phyloP scores from a whole-genome alignment of 2,113 vertebrate genomes.

The Origma solitaria region DNA sequence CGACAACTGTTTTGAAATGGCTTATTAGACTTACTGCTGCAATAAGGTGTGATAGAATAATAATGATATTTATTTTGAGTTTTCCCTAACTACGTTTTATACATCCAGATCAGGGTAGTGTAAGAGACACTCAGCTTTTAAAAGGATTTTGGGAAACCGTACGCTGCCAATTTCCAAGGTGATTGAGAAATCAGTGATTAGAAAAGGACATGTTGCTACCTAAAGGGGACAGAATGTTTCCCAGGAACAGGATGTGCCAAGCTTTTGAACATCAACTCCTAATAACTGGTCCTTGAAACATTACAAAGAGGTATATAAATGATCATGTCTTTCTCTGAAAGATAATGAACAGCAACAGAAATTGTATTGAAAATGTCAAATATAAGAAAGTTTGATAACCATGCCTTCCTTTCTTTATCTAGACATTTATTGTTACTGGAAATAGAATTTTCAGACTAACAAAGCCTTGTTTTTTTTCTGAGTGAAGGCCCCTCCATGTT shows the following conservation, averaged over 20 bases:
- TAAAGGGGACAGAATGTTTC: not conserved
- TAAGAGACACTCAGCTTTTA: not conserved
- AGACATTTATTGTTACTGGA: not conserved
- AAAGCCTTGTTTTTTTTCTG: not conserved
- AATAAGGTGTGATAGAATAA: not conserved
- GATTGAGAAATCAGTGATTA: not conserved
- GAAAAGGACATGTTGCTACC: not conserved
- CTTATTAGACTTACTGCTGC: not conserved
- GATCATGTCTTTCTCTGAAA: not conserved
- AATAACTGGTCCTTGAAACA: not conserved
- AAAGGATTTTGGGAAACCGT: not conserved
- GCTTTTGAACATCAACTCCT: not conserved
- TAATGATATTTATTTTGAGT: not conserved
- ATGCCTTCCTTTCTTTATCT: not conserved
- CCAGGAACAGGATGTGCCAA: not conserved
- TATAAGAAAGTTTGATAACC: not conserved
- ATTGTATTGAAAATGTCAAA: not conserved
- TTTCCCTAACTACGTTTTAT: not conserved
- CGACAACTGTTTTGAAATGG: not conserved
- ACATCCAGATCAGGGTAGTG: not conserved
- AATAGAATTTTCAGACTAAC: not conserved
- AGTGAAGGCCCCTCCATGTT: not conserved
- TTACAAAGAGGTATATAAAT: not conserved
- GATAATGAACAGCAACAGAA: not conserved
- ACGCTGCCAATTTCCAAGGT: not conserved